Evolutionary conservation across 1,140 invertebrate species (phyloP).

Genomic region (Cyclina sinensis): DNA sequence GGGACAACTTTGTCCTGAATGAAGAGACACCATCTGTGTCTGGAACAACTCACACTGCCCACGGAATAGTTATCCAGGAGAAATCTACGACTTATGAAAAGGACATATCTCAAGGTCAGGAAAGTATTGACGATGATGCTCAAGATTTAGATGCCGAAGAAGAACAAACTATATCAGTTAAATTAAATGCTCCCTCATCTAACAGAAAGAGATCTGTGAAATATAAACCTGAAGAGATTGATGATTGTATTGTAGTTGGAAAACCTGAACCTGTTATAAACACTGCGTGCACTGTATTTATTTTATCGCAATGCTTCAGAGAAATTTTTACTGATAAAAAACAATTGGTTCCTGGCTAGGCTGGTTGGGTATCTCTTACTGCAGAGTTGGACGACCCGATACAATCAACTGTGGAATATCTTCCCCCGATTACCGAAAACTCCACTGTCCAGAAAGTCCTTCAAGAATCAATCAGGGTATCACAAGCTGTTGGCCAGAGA

Average conservation of each 20-base stretch:
- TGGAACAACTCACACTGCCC: conserved; percentile 48
- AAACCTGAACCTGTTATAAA: background rate
- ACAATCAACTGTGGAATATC: conserved; percentile 13
- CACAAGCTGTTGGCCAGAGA: background rate
- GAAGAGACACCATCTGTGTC: conserved; percentile 53
- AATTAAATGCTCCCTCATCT: background rate
- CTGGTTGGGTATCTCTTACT: background rate
- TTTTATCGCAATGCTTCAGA: background rate
- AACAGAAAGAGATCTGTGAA: background rate
- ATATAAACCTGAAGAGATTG: background rate
- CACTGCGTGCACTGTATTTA: background rate
- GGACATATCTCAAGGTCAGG: background rate
- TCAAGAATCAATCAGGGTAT: background rate
- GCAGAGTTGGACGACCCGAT: background rate
- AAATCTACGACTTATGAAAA: background rate
- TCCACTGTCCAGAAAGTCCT: conserved; percentile 5
- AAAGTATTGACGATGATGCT: background rate
- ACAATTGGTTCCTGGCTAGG: background rate
- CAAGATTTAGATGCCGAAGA: too few species aligned
- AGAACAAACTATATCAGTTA: too few species aligned
- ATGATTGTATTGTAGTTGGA: background rate
- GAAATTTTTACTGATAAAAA: background rate
- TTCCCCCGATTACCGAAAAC: background rate
- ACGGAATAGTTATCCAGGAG: conserved; percentile 55
- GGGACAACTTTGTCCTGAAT: conserved; percentile 64